These are phyloP conservation scores for Ctenosaura bakeri DNA, from an alignment of 2,797 vertebrate species.

Conservation along the genomic window DNA sequence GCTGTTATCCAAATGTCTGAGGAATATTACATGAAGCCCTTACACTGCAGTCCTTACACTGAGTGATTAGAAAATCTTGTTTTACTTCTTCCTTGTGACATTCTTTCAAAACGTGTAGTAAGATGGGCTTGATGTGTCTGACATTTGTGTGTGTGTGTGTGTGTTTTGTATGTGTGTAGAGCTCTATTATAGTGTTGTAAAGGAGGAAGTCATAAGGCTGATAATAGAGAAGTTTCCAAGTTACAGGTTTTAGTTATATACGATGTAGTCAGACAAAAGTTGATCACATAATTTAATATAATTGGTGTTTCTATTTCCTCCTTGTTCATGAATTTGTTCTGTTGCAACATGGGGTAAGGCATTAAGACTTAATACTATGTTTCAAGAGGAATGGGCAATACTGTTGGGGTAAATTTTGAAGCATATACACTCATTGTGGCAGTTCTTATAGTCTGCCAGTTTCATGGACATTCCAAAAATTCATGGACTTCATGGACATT, in stretches of 20 bases:
- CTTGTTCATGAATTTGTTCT: too few relatives aligned
- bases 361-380: too few relatives aligned
- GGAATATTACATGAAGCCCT: slow-evolving; percentile 39
- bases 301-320: too few relatives aligned
- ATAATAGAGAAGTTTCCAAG: not conserved
- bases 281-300: too few relatives aligned
- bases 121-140: not conserved
- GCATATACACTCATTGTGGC: too few relatives aligned
- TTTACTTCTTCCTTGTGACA: slow-evolving; percentile 26
- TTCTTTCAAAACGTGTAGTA: not conserved
- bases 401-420: too few relatives aligned
- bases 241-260: not conserved
- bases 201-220: not conserved
- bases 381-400: too few relatives aligned
- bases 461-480: too few relatives aligned
- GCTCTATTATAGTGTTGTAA: not conserved
- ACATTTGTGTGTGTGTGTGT: not conserved
- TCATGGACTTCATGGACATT: too few relatives aligned
- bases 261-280: not conserved
- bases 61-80: slow-evolving; percentile 40
- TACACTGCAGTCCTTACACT: slow-evolving; percentile 36
- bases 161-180: too few relatives aligned
- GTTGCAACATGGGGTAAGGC: too few relatives aligned
- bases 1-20: slow-evolving; percentile 57
- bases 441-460: too few relatives aligned